A percentile compares a stretch with the other conserved stretches of the same genome.
These are phyloP conservation scores for Acestrorhynchus altus DNA, from an alignment of 2,797 vertebrate species.

Conservation along the genomic window DNA sequence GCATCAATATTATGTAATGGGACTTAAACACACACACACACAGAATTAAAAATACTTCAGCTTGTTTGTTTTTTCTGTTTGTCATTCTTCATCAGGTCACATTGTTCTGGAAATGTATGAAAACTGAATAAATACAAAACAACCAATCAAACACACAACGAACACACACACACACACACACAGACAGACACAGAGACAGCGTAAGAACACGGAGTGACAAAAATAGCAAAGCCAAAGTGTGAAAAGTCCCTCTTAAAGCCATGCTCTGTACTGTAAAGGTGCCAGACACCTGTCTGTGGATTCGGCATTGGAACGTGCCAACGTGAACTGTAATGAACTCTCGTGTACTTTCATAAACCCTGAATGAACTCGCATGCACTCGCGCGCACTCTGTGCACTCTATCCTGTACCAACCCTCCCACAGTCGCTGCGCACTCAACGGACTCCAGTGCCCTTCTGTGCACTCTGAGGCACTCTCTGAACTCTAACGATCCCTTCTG, in stretches of 20 bases:
- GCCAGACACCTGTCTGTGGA: constrained; percentile 4
- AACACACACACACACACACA: not conserved
- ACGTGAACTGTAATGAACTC: not conserved
- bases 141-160: not conserved
- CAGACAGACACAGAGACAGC: not conserved
- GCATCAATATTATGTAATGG: too few species aligned
- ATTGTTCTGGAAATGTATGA: not conserved
- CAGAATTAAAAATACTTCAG: too few species aligned
- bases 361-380: not conserved
- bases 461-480: not conserved
- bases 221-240: not conserved
- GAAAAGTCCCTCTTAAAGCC: not conserved
- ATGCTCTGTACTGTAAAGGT: not conserved
- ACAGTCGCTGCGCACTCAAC: not conserved
- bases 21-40: too few species aligned
- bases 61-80: too few species aligned
- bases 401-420: not conserved
- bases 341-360: not conserved
- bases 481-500: not conserved
- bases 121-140: not conserved
- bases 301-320: not conserved
- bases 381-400: too few species aligned
- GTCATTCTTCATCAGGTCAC: too few species aligned
- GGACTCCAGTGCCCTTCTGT: not conserved
- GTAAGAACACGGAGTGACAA: not conserved